Base-by-base conservation (phyloP, 2,888 invertebrate species). In the Apamea sordens region DNA sequence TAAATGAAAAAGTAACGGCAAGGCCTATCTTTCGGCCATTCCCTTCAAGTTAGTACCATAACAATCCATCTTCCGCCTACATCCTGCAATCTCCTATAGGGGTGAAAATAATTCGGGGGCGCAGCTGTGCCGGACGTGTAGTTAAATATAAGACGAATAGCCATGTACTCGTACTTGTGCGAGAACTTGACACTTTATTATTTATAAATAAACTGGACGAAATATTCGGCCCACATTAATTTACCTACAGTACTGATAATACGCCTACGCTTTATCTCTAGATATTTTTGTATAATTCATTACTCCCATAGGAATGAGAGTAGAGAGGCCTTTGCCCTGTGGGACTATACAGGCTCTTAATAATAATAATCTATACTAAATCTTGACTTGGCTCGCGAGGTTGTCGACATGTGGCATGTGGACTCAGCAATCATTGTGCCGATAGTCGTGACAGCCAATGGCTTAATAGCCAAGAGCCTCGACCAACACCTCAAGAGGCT, bases 101-200 rank as follows among this genome's bases (percentile, higher is more conserved):
- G 56, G 80, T 80, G 73, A 80, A 88, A 84, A 88, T 88, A 88
- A 88, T 89, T 86, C 75, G 53, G 73, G 36, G 13, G 71, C 72
- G 65, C 89, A 88, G 88, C 88, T 89, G 89, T 88, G 86, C 70
- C 80, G 68, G 89, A 88, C 86, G 79, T 61, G 76, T 88, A 75
- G 80, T 81, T 89, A 83, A 88, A 83, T 88, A 72, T 77, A 82
- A 85, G 88, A 88, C 61, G 85, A 83, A 88, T 88, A 76, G 74
- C 67, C 70, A 68, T 76, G 32, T 67, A 77, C 59, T 67, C 73
- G 32, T 67, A 77, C 59, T 67, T 10, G 32, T 56, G 67, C 47
- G 47, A 67, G 32, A 71, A 67, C 80, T 85, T 89, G 83, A 87
- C 79, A 88, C 68, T 82, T 82, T 82, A 74, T 82, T 84, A 80